Evolutionary conservation across 2,797 vertebrate species (phyloP).

Genomic region (Ctenochaetus hawaiiensis): DNA sequence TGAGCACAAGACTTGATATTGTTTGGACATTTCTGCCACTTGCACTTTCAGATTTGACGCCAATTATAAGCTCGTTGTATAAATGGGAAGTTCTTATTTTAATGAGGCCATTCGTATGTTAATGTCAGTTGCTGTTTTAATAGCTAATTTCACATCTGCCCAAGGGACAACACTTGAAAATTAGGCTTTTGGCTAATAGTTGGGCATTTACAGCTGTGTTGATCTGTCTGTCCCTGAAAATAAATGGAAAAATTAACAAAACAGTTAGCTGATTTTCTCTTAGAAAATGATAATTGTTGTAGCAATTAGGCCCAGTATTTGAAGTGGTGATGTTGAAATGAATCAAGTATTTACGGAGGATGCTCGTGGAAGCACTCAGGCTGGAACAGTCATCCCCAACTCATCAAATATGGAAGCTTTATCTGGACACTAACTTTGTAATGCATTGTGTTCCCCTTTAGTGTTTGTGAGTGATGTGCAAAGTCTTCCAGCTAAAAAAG

Average conservation of each 20-base stretch:
- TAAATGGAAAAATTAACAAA: not conserved
- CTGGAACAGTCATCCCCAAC: no score
- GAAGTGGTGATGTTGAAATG: not conserved
- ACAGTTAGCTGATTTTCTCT: not conserved
- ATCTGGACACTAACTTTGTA: no score
- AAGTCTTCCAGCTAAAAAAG: no score
- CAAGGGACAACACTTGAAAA: not conserved
- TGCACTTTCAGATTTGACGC: not conserved
- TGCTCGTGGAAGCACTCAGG: no score
- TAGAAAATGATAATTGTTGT: not conserved
- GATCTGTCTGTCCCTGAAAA: not conserved
- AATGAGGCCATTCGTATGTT: conserved; percentile 3
- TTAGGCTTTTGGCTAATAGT: not conserved
- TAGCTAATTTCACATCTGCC: not conserved
- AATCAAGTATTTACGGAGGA: no score
- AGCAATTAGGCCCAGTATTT: conserved; percentile 2
- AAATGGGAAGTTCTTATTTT: conserved; percentile 28
- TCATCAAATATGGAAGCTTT: no score
- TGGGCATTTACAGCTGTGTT: not conserved
- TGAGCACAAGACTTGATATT: not conserved
- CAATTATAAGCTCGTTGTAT: conserved; percentile 13
- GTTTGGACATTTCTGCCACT: not conserved
- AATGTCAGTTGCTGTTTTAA: not conserved
- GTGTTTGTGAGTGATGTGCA: no score
- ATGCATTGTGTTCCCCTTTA: no score